Conservation (phyloP, 2,888 invertebrate genomes). For the Peribatodes rhomboidaria region DNA sequence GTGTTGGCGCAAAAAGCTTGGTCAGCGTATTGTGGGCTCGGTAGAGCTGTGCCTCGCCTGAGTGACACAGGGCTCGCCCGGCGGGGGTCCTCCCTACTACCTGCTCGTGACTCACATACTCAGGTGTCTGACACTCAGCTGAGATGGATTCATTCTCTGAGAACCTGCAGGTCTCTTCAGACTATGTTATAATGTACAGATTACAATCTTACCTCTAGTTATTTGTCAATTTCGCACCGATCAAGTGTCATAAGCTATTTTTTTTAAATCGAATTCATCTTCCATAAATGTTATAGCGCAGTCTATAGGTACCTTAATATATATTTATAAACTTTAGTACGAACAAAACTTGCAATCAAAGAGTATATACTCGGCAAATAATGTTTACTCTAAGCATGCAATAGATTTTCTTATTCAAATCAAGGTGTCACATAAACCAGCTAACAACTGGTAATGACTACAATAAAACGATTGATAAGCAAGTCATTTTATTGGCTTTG, state of each 20-base stretch:
- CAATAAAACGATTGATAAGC: constrained; percentile 28
- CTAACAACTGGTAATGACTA: constrained; percentile 19
- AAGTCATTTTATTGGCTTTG: constrained; percentile 16
- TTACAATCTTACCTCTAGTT: not conserved
- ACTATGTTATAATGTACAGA: not conserved
- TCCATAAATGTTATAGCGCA: too few relatives aligned
- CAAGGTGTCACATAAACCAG: constrained; percentile 27
- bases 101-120: constrained; percentile 54
- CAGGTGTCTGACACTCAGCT: constrained; percentile 41
- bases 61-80: constrained; percentile 75
- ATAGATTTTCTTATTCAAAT: constrained; percentile 26
- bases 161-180: not conserved
- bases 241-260: too few relatives aligned
- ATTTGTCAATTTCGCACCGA: too few relatives aligned
- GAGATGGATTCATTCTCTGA: constrained; percentile 52
- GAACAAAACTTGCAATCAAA: constrained; percentile 3
- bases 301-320: not conserved
- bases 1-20: constrained; percentile 55
- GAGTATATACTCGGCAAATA: too few relatives aligned
- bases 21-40: constrained; percentile 46
- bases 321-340: not conserved
- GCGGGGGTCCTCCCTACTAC: constrained; percentile 71
- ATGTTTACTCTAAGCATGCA: too few relatives aligned
- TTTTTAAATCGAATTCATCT: too few relatives aligned
- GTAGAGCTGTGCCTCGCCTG: constrained; percentile 55